These are phyloP conservation scores for Diplodus puntazzo DNA, from an alignment of 2,797 vertebrate genomes.

Conservation along the genomic window DNA sequence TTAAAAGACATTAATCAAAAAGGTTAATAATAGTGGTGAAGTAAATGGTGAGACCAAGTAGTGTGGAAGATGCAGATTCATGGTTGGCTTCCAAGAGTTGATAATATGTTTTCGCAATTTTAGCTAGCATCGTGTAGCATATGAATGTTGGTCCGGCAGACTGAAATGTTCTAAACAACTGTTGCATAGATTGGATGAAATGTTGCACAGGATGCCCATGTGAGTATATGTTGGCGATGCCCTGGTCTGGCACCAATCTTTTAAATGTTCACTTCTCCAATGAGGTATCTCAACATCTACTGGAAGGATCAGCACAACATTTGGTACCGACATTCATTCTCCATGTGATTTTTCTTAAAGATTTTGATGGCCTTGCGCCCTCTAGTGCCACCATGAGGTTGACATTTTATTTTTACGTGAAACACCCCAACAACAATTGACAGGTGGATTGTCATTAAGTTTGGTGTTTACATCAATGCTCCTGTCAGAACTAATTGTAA, in stretches of 20 bases:
- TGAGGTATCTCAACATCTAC: background rate
- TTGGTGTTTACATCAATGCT: background rate
- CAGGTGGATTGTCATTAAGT: constrained; percentile 2
- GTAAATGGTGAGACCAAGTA: background rate
- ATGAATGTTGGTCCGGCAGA: background rate
- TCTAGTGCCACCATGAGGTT: background rate
- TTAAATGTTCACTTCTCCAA: background rate
- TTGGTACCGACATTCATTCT: background rate
- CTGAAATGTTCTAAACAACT: background rate
- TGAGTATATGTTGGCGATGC: background rate
- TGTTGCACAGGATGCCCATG: background rate
- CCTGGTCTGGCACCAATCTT: background rate
- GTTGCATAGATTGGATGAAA: background rate
- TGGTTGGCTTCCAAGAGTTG: background rate
- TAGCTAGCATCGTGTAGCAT: background rate
- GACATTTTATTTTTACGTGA: background rate
- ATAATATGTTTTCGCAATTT: no score
- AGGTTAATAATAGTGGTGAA: background rate
- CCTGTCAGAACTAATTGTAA: background rate
- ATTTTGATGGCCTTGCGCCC: background rate
- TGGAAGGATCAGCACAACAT: background rate
- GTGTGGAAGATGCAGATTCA: background rate
- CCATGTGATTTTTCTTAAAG: background rate
- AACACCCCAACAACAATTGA: background rate
- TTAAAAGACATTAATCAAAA: background rate